Percentiles rank a stretch among this genome's conserved stretches.
Evolutionary conservation across 2,888 invertebrate genomes (phyloP).

Genomic region (Salticus scenicus): DNA sequence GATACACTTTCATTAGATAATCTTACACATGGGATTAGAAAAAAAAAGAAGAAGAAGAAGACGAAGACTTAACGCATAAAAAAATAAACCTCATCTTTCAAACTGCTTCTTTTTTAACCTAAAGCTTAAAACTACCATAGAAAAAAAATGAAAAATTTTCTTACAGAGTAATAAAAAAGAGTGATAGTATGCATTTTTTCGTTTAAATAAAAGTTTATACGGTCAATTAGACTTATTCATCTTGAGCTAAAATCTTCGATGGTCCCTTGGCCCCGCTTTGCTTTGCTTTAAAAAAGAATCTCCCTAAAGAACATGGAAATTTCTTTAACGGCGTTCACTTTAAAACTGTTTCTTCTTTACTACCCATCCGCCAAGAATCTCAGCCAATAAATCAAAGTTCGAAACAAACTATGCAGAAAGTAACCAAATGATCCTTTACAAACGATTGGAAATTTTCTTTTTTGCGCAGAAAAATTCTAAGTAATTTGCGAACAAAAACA

Average conservation of each 20-base stretch:
- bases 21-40: not conserved
- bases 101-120: not conserved
- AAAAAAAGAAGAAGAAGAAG: not conserved
- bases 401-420: not conserved
- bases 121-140: not conserved
- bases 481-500: too few relatives aligned
- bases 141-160: not conserved
- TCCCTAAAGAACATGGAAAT: conserved; percentile 4
- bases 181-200: not conserved
- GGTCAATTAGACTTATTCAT: conserved; percentile 16
- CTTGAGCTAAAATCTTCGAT: conserved; percentile 1
- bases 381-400: conserved; percentile 9
- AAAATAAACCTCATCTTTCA: not conserved
- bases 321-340: not conserved
- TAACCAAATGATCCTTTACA: not conserved
- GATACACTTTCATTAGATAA: not conserved
- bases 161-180: not conserved
- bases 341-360: not conserved
- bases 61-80: too few relatives aligned
- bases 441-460: not conserved
- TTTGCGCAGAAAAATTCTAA: not conserved
- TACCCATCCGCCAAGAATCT: not conserved
- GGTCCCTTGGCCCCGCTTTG: conserved; percentile 4
- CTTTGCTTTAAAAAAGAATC: not conserved
- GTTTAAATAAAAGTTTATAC: conserved; percentile 12